phyloP scores from a whole-genome alignment of 2,888 invertebrate species.

The Phragmatobia fuliginosa region DNA sequence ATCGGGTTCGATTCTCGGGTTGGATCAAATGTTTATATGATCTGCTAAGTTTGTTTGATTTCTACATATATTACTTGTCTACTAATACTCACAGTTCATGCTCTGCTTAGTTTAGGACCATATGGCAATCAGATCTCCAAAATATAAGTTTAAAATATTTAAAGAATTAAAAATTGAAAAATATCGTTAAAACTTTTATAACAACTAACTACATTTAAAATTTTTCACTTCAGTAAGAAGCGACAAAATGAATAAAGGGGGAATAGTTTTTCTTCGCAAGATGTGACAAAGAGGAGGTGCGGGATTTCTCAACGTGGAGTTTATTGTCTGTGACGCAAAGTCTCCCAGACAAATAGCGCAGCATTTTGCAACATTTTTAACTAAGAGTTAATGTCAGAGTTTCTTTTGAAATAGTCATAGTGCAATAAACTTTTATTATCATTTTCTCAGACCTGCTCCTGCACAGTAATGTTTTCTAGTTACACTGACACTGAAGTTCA shows the following conservation, averaged over 20 bases:
- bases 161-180: neutral
- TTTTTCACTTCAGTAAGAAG: slow-evolving; percentile 38
- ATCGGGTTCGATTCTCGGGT: no score
- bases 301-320: slow-evolving; percentile 80
- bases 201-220: slow-evolving; percentile 29
- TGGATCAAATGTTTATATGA: no score
- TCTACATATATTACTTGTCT: no score
- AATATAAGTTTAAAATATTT: no score
- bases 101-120: no score
- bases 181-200: slow-evolving; percentile 4
- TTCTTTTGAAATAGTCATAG: slow-evolving; percentile 44
- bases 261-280: slow-evolving; percentile 75
- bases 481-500: slow-evolving; percentile 14
- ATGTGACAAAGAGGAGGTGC: slow-evolving; percentile 80
- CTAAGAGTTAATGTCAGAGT: slow-evolving; percentile 67
- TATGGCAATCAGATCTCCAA: no score
- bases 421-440: slow-evolving; percentile 46
- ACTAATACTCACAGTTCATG: no score
- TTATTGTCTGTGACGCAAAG: slow-evolving; percentile 81
- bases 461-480: slow-evolving; percentile 27
- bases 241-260: slow-evolving; percentile 72
- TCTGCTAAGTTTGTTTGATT: no score
- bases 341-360: slow-evolving; percentile 77
- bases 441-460: slow-evolving; percentile 28
- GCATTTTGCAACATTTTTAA: slow-evolving; percentile 77